Evolutionary conservation across 1,140 invertebrate species (phyloP), one percentile per base, ranked within the genome.

Genomic region (Nephila pilipes): DNA sequence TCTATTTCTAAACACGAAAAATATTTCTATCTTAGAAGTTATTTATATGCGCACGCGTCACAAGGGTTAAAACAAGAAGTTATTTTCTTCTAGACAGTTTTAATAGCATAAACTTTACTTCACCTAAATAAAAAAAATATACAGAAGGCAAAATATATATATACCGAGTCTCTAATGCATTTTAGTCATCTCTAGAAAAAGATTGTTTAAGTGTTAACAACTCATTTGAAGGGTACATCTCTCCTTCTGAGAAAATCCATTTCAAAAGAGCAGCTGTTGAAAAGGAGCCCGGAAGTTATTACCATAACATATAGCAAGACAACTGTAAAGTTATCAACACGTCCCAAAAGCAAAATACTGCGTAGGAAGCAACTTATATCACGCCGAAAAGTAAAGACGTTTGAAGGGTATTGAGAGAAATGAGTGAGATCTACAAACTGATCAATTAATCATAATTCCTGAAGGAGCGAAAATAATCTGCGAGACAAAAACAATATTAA

Each of bases 181-280:
- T 65, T 75, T 18, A 75, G 36, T 18, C 69, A 32, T 75, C 32
- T 32, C 25, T 18, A 36, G 69, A 75, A 32, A 10, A 36, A 75
- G 25, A 75, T 75, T 75, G 36, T 75, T 75, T 75, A 32, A 75
- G 32, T 18, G 69, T 36, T 75, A 75, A 75, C 69, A 75, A 75
- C 69, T 75, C 16, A 32, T 75, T 75, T 75, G 5, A 32, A 75
- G 29, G 5, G 69, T 1, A 32, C 2, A 4, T 14, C 29, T 75
- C 18, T 75, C 69, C 3, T 36, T 32, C 20, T 75, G 29, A 75
- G 69, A 29, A 32, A 58, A 58, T 5, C 25, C 29, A 12, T 20
- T 75, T 36, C 32, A 14, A 32, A 75, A 25, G 10, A 65, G 29
- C 65, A 36, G 65, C 65, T 18, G 25, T 32, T 29, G 16, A 75